Percentiles rank a stretch among this genome's conserved stretches.
Conservation (phyloP, 2,888 invertebrate species). For the Eurytoma californica region DNA sequence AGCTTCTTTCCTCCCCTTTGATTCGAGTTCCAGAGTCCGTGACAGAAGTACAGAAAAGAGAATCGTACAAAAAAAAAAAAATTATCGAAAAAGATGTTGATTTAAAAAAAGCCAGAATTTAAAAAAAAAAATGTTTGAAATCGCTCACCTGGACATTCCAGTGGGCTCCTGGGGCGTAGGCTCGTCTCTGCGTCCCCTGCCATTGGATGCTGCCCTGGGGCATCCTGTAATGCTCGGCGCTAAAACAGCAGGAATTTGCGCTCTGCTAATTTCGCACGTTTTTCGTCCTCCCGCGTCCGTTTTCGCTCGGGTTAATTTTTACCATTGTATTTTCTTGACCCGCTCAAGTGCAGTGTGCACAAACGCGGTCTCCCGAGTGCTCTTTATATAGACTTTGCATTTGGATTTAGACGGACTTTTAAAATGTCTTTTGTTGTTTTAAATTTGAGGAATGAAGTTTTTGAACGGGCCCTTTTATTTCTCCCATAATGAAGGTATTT, state of each 20-base stretch:
- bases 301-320: background rate
- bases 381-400: background rate
- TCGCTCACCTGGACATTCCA: constrained; percentile 85
- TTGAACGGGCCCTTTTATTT: too few relatives aligned
- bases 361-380: background rate
- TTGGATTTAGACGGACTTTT: too few relatives aligned
- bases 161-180: constrained; percentile 82
- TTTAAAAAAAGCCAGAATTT: too few relatives aligned
- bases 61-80: too few relatives aligned
- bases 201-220: constrained; percentile 72
- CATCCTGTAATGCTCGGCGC: constrained; percentile 66
- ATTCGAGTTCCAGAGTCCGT: too few relatives aligned
- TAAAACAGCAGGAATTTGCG: constrained; percentile 6
- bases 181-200: constrained; percentile 73
- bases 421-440: too few relatives aligned
- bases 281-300: background rate
- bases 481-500: too few relatives aligned
- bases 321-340: constrained; percentile 5
- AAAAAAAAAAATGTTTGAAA: too few relatives aligned
- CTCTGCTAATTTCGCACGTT: background rate
- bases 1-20: too few relatives aligned
- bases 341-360: constrained; percentile 8
- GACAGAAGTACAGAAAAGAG: too few relatives aligned
- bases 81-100: too few relatives aligned
- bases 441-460: too few relatives aligned